Base-by-base conservation (phyloP, 2,797 vertebrate genomes). In the Podarcis lilfordi region DNA sequence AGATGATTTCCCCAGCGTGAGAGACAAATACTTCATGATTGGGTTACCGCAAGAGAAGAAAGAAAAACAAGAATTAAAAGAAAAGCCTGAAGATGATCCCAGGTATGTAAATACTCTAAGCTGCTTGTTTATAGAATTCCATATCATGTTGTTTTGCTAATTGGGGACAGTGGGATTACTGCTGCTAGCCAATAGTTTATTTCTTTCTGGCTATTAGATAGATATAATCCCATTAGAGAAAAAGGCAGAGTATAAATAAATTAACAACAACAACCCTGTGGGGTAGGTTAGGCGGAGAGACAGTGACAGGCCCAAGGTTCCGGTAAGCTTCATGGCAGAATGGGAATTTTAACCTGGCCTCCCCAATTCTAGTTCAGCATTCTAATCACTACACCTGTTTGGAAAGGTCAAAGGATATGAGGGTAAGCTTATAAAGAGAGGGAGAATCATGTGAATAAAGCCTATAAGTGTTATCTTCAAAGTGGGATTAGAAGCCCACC, bases 21-120 rank as follows among this genome's bases (percentile, higher is more conserved):
- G 92, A 86, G 96, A 97, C 79, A 96, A 95, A 7, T 96, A 97
- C 86, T 98, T 98, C 88, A 85, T 93, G 91, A 79, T 66, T 55
- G 96, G 96, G 21, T 90, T 85, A 75, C 80, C 88, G 50, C 86
- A 92, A 80, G 93, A 95, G 1, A 92, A 87, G 87, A 96, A 96
- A 82, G 84, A 68, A 2, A 23, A 89, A 21, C 59, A 87, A 91
- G 93, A 95, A 27, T 92, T 94, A 37, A 94, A 95, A 72, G 93
- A 92, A 86, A 91, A 89, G 13, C 35, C 94, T 87, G 80, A 90
- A 80, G 80, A 95, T 75, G 95, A 97, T 86, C 90, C 94, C 91
- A 97, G 96, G 97, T 97, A 78, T 43, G 91, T 90, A 61, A 89
- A 2, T 40, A 3, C 1, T 88, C 84, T 86, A 75, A 40, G 0